Conservation (phyloP, 2,113 vertebrate genomes). For the Hypomesus transpacificus region DNA sequence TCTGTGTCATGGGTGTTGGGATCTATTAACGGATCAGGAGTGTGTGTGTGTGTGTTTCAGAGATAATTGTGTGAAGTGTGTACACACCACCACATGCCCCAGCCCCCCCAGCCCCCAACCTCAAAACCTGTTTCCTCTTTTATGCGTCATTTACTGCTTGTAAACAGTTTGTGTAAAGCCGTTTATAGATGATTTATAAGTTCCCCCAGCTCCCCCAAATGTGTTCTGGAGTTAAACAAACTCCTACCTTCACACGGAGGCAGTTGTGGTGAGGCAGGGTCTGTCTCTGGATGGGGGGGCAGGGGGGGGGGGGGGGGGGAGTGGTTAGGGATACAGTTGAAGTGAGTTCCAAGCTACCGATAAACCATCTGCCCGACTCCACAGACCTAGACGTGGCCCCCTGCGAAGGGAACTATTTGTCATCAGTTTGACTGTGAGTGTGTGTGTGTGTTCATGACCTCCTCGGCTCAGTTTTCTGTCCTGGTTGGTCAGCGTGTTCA, state of each 20-base stretch:
- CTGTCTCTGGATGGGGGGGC: conserved; percentile 26
- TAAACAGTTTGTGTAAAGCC: conserved; percentile 65
- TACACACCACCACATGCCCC: conserved; percentile 36
- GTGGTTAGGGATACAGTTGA: conserved; percentile 25
- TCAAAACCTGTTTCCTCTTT: conserved; percentile 62
- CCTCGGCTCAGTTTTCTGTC: conserved; percentile 25
- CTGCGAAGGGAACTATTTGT: conserved; percentile 12
- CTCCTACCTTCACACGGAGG: conserved; percentile 39
- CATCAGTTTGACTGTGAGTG: conserved; percentile 30
- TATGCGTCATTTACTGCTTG: conserved; percentile 64
- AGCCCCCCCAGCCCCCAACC: conserved; percentile 36
- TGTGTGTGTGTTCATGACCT: conserved; percentile 13
- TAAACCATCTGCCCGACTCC: conserved; percentile 31
- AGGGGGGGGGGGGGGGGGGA: conserved; percentile 15
- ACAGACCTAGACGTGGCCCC: conserved; percentile 23
- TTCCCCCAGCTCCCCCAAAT: conserved; percentile 38
- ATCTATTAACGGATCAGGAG: conserved; percentile 25
- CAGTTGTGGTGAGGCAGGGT: conserved; percentile 31
- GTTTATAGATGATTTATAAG: conserved; percentile 64
- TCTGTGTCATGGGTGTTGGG: conserved; percentile 4
- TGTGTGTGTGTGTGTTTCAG: conserved; percentile 16
- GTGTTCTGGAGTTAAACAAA: conserved; percentile 51
- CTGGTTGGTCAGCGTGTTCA: conserved; percentile 48
- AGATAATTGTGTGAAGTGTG: conserved; percentile 33
- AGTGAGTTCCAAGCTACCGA: conserved; percentile 17